These are phyloP conservation scores for Caenorhabditis briggsae DNA, from an alignment of 1,140 invertebrate genomes.

Conservation along the genomic window DNA sequence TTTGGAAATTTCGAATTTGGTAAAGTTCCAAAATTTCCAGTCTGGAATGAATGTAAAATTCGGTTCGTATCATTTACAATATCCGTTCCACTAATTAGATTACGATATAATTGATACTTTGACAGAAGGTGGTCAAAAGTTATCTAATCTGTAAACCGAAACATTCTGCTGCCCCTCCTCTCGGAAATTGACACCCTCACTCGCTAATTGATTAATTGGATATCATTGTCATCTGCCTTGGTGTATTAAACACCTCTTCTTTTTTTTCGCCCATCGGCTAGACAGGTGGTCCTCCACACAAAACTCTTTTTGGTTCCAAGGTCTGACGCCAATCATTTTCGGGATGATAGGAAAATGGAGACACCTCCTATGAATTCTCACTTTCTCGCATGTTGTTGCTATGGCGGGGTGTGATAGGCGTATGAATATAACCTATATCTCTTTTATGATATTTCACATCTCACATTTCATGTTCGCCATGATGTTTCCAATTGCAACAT, in stretches of 20 bases:
- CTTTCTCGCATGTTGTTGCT: conserved; percentile 41
- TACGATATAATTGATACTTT: too few species aligned
- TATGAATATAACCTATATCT: conserved; percentile 43
- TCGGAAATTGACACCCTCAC: conserved; percentile 2
- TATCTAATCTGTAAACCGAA: too few species aligned
- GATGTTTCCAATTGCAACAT: neutral
- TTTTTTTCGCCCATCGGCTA: neutral
- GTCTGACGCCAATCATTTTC: too few species aligned
- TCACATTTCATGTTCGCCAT: neutral
- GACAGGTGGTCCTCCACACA: conserved; percentile 22
- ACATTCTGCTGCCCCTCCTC: neutral
- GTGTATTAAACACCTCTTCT: conserved; percentile 19
- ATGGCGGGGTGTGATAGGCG: neutral
- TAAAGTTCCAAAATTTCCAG: too few species aligned
- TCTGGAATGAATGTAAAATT: too few species aligned
- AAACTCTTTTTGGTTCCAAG: too few species aligned
- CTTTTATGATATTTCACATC: neutral
- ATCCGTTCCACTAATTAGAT: too few species aligned
- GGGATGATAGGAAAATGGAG: neutral
- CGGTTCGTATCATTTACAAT: too few species aligned
- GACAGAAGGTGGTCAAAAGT: too few species aligned
- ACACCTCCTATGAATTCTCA: conserved; percentile 18
- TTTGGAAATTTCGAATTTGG: too few species aligned
- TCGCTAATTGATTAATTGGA: conserved; percentile 54
- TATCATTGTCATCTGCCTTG: conserved; percentile 25